phyloP scores from a whole-genome alignment of 2,797 vertebrate genomes.

The Ataeniobius toweri region DNA sequence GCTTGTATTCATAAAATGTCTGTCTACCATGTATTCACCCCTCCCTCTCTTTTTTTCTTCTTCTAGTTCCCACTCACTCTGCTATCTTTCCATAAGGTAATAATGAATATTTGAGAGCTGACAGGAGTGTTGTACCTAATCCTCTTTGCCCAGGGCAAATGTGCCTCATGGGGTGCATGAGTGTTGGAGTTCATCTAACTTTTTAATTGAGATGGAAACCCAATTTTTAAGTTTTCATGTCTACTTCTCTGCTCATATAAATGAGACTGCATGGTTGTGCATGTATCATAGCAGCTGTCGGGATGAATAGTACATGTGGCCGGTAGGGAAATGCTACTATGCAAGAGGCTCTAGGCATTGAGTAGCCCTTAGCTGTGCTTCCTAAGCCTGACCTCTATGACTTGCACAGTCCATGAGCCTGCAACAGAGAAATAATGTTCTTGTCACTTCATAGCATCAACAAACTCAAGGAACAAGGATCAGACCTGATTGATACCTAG shows the following conservation, averaged over 20 bases:
- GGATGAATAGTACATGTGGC: constrained; percentile 25
- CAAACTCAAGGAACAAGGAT: constrained; percentile 21
- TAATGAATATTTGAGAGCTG: constrained; percentile 77
- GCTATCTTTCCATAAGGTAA: constrained; percentile 71
- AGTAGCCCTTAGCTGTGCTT: constrained; percentile 16
- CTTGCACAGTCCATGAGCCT: background rate
- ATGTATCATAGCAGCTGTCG: constrained; percentile 26
- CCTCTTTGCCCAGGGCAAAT: constrained; percentile 69
- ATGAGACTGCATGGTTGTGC: constrained; percentile 52
- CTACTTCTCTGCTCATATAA: constrained; percentile 58
- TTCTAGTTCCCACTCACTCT: constrained; percentile 50
- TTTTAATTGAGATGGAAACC: constrained; percentile 74
- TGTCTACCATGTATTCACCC: constrained; percentile 51
- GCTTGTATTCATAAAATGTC: constrained; percentile 64
- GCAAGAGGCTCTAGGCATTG: constrained; percentile 7
- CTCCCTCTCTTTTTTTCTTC: constrained; percentile 20
- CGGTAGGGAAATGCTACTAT: constrained; percentile 25
- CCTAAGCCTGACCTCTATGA: constrained; percentile 12
- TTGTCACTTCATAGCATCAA: constrained; percentile 34
- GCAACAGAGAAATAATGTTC: constrained; percentile 6
- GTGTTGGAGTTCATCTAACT: constrained; percentile 73
- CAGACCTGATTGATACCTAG: constrained; percentile 39
- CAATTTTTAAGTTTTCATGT: constrained; percentile 70
- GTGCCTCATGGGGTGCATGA: constrained; percentile 63
- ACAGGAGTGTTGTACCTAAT: constrained; percentile 69